Base-by-base conservation (phyloP, 2,797 vertebrate genomes). In the Sebastes miniatus region DNA sequence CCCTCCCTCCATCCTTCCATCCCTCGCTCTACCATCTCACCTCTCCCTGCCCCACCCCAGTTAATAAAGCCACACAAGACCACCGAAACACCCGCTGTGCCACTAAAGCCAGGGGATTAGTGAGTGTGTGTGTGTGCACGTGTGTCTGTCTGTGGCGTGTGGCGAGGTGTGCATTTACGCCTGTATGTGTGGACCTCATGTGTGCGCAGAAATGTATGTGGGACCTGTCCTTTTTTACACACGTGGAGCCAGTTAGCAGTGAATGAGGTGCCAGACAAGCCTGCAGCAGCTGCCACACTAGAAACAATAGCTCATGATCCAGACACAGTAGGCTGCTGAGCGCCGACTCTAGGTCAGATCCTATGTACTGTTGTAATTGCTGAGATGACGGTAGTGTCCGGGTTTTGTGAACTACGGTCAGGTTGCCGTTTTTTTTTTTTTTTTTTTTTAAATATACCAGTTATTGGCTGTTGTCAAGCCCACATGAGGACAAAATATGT, bases 201-300 rank as follows among this genome's bases (percentile, higher is more conserved):
- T 67, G 59, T 73, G 77, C 22, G 79, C 68, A 77, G 73, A 87
- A 65, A 70, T 91, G 90, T 90, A 93, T 92, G 79, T 87, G 83
- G 43, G 92, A 86, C 85, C 89, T 91, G 91, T 93, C 94, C 83
- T 79, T 87, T 47, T 47, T 80, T 34, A 50, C 87, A 94, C 95
- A 96, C 94, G 92, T 95, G 95, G 90, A 94, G 88, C 83, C 91
- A 91, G 90, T 96, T 96, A 96, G 88, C 81, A 69, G 86, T 68
- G 89, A 91, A 95, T 90, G 93, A 94, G 93, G 93, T 95, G 95
- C 92, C 93, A 95, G 95, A 95, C 93, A 77, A 91, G 83, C 89
- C 84, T 75, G 91, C 90, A 92, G 93, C 92, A 93, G 94, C 93
- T 89, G 92, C 90, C 88, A 76, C 87, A 79, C 87, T 71, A 74